phyloP scores from a whole-genome alignment of 1,140 invertebrate genomes.

The Notospermus geniculatus region DNA sequence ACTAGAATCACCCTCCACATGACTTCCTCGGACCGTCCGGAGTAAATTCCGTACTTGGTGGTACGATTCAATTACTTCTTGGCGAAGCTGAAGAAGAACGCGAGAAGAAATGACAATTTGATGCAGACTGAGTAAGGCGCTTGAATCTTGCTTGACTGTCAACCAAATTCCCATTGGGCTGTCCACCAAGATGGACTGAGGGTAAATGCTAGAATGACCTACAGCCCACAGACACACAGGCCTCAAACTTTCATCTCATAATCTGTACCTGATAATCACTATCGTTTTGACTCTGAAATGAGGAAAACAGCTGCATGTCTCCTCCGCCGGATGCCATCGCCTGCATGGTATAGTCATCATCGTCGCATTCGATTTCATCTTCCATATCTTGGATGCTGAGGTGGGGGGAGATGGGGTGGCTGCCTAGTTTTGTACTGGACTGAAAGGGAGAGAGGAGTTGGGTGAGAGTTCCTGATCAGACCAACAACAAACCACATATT shows the following conservation, averaged over 20 bases:
- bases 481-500: too few relatives aligned
- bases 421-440: slow-evolving; percentile 1
- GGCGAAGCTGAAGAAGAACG: background rate
- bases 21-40: background rate
- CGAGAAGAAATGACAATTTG: too few relatives aligned
- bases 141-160: too few relatives aligned
- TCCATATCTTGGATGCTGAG: slow-evolving; percentile 1
- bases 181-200: too few relatives aligned
- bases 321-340: background rate
- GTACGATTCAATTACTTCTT: background rate
- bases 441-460: too few relatives aligned
- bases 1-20: background rate
- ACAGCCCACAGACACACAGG: too few relatives aligned
- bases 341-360: slow-evolving; percentile 6
- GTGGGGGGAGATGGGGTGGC: slow-evolving; percentile 1
- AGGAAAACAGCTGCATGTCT: background rate
- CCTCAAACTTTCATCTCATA: too few relatives aligned
- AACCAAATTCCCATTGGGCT: too few relatives aligned
- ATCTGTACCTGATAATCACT: background rate
- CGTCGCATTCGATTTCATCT: slow-evolving; percentile 9
- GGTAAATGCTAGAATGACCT: too few relatives aligned
- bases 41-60: background rate
- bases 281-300: background rate
- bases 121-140: too few relatives aligned
- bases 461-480: too few relatives aligned